These are phyloP conservation scores for Podiceps cristatus DNA, from an alignment of 2,113 vertebrate species.

Conservation along the genomic window DNA sequence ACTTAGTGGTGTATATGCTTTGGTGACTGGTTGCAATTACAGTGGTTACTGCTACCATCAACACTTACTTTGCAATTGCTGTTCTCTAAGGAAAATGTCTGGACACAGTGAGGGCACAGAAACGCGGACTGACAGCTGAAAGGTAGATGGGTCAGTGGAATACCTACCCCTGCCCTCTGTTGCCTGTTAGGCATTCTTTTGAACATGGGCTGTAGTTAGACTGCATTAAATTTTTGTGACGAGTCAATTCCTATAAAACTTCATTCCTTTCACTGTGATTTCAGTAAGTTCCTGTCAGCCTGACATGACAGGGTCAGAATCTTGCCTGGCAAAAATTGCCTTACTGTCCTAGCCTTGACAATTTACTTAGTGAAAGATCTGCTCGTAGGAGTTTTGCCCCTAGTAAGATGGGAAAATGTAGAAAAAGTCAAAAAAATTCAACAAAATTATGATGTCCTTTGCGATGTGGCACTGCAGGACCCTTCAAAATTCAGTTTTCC, in stretches of 20 bases:
- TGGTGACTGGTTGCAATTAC: background rate
- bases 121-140: background rate
- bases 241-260: background rate
- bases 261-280: background rate
- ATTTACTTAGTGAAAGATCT: background rate
- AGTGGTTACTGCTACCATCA: background rate
- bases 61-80: background rate
- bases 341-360: background rate
- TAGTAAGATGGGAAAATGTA: background rate
- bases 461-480: background rate
- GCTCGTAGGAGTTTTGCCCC: background rate
- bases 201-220: background rate
- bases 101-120: background rate
- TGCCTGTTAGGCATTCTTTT: background rate
- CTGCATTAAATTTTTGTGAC: background rate
- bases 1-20: background rate
- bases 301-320: background rate
- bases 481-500: background rate
- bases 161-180: background rate
- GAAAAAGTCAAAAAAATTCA: background rate
- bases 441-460: background rate
- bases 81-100: background rate
- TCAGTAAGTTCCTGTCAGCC: background rate
- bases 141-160: background rate
- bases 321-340: background rate